A percentile compares a stretch with the other conserved stretches of the same genome.
phyloP scores from a whole-genome alignment of 2,113 vertebrate genomes.

The Microtus oregoni region DNA sequence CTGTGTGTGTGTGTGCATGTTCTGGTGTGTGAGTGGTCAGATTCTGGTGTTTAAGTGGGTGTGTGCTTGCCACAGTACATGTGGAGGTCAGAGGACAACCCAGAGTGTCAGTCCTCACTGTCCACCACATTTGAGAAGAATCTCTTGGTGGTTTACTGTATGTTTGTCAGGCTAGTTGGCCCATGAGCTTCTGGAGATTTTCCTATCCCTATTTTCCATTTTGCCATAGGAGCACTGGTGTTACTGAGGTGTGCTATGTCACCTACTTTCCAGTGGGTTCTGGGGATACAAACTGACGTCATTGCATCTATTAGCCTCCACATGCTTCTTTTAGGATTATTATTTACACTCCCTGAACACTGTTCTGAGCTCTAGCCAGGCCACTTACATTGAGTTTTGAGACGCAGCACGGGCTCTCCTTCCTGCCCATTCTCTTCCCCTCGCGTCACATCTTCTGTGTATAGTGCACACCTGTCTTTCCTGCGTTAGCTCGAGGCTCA shows the following conservation, averaged over 20 bases:
- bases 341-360: not conserved
- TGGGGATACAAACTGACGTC: not conserved
- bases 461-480: not conserved
- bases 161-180: not conserved
- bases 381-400: not conserved
- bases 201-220: not conserved
- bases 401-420: not conserved
- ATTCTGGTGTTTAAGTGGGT: not conserved
- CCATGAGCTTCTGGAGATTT: not conserved
- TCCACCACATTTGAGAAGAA: not conserved
- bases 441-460: not conserved
- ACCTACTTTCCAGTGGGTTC: not conserved
- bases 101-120: not conserved
- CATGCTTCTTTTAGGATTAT: accelerated
- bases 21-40: not conserved
- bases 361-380: not conserved
- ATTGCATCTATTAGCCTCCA: not conserved
- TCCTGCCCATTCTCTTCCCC: not conserved
- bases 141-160: not conserved
- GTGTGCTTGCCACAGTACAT: not conserved
- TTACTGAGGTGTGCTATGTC: not conserved
- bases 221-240: not conserved
- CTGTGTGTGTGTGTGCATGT: not conserved
- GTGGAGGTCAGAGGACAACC: not conserved
- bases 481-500: not conserved